Percentiles rank a stretch among this genome's conserved stretches.
These are phyloP conservation scores for Fabriciana adippe DNA, from an alignment of 2,888 invertebrate genomes.

Conservation along the genomic window DNA sequence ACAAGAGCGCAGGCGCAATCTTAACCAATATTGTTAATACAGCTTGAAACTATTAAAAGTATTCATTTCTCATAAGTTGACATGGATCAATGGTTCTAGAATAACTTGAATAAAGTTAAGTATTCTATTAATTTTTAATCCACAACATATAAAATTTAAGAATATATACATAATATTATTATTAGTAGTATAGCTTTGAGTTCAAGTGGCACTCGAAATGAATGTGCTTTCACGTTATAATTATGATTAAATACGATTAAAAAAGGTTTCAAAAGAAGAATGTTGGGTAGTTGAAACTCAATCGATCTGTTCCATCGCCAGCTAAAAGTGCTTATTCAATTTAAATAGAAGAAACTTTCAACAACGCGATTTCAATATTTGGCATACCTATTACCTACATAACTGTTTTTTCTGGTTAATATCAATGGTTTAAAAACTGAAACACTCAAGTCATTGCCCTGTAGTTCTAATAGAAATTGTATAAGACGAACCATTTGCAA, in stretches of 20 bases:
- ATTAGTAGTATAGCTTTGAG: too few relatives aligned
- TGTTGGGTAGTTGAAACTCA: neutral
- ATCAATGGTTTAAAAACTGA: constrained; percentile 22
- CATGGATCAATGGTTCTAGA: neutral
- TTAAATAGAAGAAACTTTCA: neutral
- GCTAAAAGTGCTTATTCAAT: constrained; percentile 4
- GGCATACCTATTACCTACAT: neutral
- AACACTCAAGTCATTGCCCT: constrained; percentile 30
- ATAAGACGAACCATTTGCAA: constrained; percentile 44
- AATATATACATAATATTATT: too few relatives aligned
- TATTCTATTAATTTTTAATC: too few relatives aligned
- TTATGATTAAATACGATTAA: neutral
- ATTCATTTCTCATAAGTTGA: constrained; percentile 14
- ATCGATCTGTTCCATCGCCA: constrained; percentile 11
- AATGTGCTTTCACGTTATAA: neutral
- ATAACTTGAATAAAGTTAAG: neutral
- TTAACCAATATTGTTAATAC: constrained; percentile 1
- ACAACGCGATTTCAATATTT: constrained; percentile 5
- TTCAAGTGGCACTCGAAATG: neutral
- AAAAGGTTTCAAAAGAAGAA: constrained; percentile 9
- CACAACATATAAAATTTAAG: too few relatives aligned
- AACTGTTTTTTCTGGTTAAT: constrained; percentile 4
- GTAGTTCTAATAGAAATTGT: constrained; percentile 7
- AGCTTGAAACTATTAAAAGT: constrained; percentile 12
- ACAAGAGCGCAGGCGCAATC: constrained; percentile 46